Percentiles rank a stretch among this genome's conserved stretches.
Conservation (phyloP, 2,113 vertebrate genomes). For the Urocynchramus pylzowi region DNA sequence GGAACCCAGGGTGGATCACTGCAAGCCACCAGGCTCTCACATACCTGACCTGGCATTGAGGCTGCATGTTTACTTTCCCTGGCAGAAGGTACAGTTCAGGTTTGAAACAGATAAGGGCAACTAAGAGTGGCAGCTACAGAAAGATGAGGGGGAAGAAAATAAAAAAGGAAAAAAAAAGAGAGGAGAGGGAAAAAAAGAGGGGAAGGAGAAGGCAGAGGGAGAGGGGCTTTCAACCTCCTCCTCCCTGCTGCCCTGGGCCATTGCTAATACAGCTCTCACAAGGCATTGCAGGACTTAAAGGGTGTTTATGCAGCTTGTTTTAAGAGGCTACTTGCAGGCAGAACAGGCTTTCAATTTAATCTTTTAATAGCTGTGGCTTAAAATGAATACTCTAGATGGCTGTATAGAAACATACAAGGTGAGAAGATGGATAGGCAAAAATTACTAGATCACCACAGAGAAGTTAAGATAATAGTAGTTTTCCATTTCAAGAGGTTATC, state of each 20-base stretch:
- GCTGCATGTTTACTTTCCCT: background rate
- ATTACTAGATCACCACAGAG: background rate
- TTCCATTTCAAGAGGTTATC: background rate
- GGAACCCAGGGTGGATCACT: background rate
- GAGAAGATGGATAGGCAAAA: background rate
- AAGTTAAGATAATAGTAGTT: background rate
- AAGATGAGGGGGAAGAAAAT: background rate
- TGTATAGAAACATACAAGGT: background rate
- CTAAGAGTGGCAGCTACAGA: background rate
- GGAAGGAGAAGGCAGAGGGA: background rate
- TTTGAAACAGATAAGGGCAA: background rate
- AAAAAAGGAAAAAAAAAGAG: background rate
- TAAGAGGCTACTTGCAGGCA: background rate
- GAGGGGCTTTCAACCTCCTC: background rate
- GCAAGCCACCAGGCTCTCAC: background rate
- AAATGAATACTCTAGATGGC: background rate
- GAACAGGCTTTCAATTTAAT: background rate
- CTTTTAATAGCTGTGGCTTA: background rate
- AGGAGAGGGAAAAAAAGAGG: background rate
- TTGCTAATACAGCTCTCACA: background rate
- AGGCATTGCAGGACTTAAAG: background rate
- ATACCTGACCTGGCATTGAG: background rate
- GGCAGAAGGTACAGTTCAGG: background rate
- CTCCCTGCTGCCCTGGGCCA: background rate
- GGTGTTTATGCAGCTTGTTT: background rate